A percentile compares a stretch with the other conserved stretches of the same genome.
phyloP scores from a whole-genome alignment of 1,140 invertebrate genomes.

The Dendroctonus valens region DNA sequence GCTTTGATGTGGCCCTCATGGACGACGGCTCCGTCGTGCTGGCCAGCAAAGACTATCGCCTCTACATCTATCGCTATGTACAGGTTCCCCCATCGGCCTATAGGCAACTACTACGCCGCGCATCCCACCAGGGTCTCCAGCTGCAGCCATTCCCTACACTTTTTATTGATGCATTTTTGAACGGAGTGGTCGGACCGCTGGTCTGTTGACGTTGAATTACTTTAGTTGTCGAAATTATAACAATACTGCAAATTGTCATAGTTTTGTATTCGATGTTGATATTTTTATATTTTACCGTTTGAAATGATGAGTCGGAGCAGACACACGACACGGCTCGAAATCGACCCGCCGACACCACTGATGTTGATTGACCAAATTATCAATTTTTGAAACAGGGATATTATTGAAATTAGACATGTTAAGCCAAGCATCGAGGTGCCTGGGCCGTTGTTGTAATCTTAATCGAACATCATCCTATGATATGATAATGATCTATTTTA shows the following conservation, averaged over 20 bases:
- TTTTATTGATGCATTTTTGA: constrained; percentile 51
- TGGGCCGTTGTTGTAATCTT: constrained; percentile 50
- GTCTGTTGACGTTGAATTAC: constrained; percentile 44
- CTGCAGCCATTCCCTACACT: constrained; percentile 46
- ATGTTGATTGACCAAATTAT: constrained; percentile 49
- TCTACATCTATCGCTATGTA: constrained; percentile 98
- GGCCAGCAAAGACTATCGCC: constrained; percentile 97
- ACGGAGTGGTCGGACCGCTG: constrained; percentile 44
- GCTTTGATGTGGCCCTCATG: constrained; percentile 98
- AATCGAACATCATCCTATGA: constrained; percentile 46
- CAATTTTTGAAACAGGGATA: constrained; percentile 49
- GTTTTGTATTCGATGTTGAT: constrained; percentile 50
- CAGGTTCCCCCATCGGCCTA: constrained; percentile 85
- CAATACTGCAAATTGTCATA: constrained; percentile 43
- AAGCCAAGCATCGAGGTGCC: constrained; percentile 45
- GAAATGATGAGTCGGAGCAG: constrained; percentile 7
- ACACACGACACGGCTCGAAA: constrained; percentile 7
- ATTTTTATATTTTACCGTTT: constrained; percentile 48
- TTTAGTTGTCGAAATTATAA: constrained; percentile 43
- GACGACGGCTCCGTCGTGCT: constrained; percentile 98
- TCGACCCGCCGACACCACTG: constrained; percentile 32
- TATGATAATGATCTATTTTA: constrained; percentile 50
- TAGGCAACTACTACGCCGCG: constrained; percentile 53
- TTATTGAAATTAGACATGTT: constrained; percentile 46
- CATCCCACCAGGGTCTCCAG: constrained; percentile 44